Evolutionary conservation across 2,113 vertebrate genomes (phyloP).

Genomic region (Hippocampus abdominalis): DNA sequence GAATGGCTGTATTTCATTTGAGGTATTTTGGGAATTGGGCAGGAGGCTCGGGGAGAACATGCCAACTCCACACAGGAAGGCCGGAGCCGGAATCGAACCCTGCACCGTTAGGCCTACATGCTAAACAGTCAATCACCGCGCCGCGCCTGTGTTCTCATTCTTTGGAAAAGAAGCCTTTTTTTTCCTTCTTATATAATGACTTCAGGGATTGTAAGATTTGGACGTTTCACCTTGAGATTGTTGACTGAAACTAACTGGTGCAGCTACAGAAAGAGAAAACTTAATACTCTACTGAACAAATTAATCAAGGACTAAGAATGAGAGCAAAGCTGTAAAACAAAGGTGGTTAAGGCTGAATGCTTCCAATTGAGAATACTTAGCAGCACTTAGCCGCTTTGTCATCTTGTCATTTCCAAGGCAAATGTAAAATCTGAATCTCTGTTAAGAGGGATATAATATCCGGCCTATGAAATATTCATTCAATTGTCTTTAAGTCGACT

Average conservation of each 20-base stretch:
- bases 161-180: no score
- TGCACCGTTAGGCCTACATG: no score
- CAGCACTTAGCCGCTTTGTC: constrained; percentile 18
- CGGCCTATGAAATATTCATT: constrained; percentile 25
- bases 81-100: no score
- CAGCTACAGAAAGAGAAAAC: not conserved
- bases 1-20: no score
- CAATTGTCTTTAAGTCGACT: constrained; percentile 15
- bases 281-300: not conserved
- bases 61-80: no score
- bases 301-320: not conserved
- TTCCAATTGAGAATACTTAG: constrained; percentile 10
- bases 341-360: not conserved
- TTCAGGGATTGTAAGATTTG: not conserved
- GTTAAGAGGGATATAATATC: not conserved
- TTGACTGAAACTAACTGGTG: not conserved
- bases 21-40: no score
- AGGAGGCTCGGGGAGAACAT: no score
- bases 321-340: not conserved
- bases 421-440: constrained; percentile 1
- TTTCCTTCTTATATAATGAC: no score
- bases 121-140: no score
- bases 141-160: no score
- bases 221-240: not conserved
- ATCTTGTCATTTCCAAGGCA: constrained; percentile 29